These are phyloP conservation scores for Drosophila neonasuta DNA, from an alignment of 2,888 invertebrate genomes.

Conservation along the genomic window DNA sequence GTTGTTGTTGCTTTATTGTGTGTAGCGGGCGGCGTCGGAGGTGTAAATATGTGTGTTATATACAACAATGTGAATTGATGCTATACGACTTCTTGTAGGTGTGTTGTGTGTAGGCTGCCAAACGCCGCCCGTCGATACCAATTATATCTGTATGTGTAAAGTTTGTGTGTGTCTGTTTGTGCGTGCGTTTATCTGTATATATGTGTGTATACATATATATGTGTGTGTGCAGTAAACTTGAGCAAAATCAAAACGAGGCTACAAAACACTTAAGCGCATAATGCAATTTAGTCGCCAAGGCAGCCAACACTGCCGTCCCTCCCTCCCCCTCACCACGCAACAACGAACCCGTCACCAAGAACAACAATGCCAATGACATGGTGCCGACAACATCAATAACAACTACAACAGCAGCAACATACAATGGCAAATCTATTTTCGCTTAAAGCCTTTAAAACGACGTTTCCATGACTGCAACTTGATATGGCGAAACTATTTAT, in stretches of 20 bases:
- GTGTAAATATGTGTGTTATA: slow-evolving; percentile 55
- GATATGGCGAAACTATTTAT: slow-evolving; percentile 16
- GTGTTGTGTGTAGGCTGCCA: slow-evolving; percentile 15
- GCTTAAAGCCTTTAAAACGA: slow-evolving; percentile 28
- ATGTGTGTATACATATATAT: slow-evolving; percentile 22
- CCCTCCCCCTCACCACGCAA: slow-evolving; percentile 1
- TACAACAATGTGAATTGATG: slow-evolving; percentile 57
- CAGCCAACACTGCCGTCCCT: slow-evolving; percentile 25
- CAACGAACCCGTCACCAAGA: slow-evolving; percentile 17
- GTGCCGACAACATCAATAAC: slow-evolving; percentile 45
- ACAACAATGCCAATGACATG: slow-evolving; percentile 59
- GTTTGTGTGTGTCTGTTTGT: slow-evolving; percentile 24
- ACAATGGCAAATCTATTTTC: slow-evolving; percentile 39
- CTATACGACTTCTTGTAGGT: slow-evolving; percentile 23
- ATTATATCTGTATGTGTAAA: slow-evolving; percentile 36
- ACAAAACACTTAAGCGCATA: slow-evolving; percentile 71
- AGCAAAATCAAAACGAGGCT: slow-evolving; percentile 70
- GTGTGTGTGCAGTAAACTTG: slow-evolving; percentile 62
- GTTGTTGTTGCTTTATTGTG: slow-evolving; percentile 41
- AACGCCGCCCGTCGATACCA: slow-evolving; percentile 33
- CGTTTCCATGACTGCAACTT: slow-evolving; percentile 36
- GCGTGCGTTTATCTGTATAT: slow-evolving; percentile 36
- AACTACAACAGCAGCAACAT: slow-evolving; percentile 14
- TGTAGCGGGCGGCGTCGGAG: slow-evolving; percentile 58
- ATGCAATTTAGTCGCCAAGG: slow-evolving; percentile 71